These are phyloP conservation scores for Congeria kusceri DNA, from an alignment of 2,888 invertebrate species.

Conservation along the genomic window DNA sequence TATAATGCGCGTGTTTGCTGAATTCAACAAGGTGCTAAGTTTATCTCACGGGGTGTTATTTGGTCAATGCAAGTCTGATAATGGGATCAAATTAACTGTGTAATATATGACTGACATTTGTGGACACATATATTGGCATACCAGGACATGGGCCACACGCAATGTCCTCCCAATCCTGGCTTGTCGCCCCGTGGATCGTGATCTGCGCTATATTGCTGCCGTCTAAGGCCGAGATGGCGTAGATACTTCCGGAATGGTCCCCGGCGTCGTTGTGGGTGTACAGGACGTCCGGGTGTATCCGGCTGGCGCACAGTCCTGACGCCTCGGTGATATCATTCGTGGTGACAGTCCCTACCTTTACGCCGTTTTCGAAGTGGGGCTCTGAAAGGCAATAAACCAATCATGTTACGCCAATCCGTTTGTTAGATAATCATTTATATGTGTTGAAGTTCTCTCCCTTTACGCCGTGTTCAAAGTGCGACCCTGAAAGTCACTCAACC, in stretches of 20 bases:
- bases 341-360: constrained; percentile 18
- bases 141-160: constrained; percentile 63
- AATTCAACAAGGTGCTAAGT: too few relatives aligned
- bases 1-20: too few relatives aligned
- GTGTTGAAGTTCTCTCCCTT: too few relatives aligned
- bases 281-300: constrained; percentile 53
- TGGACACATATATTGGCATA: neutral
- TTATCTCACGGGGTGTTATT: too few relatives aligned
- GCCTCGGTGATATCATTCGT: constrained; percentile 47
- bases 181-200: constrained; percentile 47
- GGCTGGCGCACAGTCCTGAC: constrained; percentile 63
- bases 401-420: neutral
- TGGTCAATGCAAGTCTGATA: too few relatives aligned
- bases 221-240: constrained; percentile 29
- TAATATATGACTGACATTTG: too few relatives aligned
- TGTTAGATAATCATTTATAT: too few relatives aligned
- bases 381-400: constrained; percentile 26
- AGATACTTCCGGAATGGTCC: constrained; percentile 39
- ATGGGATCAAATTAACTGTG: too few relatives aligned
- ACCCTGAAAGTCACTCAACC: too few relatives aligned
- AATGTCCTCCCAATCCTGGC: constrained; percentile 67
- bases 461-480: too few relatives aligned
- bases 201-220: constrained; percentile 41
- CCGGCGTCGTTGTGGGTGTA: constrained; percentile 68
- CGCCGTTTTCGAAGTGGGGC: constrained; percentile 29